These are phyloP conservation scores for Cephalophus harveyi DNA, from an alignment of 2,113 vertebrate species.

Conservation along the genomic window DNA sequence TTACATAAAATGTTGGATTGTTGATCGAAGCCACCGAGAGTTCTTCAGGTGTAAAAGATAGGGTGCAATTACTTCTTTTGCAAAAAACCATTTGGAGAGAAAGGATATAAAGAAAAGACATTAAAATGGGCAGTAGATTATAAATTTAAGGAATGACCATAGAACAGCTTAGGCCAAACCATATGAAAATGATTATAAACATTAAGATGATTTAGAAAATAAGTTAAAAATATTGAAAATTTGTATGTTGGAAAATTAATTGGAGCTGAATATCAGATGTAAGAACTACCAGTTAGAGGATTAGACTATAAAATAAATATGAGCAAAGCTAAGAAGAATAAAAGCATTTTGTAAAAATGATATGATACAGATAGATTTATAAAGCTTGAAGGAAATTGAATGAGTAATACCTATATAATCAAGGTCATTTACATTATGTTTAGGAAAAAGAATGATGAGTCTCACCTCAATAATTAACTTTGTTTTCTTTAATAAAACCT, in stretches of 20 bases:
- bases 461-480: conserved; percentile 44
- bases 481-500: conserved; percentile 30
- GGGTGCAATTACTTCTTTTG: conserved; percentile 1
- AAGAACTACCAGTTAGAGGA: neutral
- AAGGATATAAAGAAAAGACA: neutral
- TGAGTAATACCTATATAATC: neutral
- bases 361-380: neutral
- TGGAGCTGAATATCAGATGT: neutral
- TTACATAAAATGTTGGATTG: conserved; percentile 30
- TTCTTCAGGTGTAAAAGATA: conserved; percentile 10
- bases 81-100: neutral
- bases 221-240: neutral
- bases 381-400: neutral
- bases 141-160: neutral
- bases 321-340: neutral
- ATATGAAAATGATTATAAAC: neutral
- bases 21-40: conserved; percentile 1
- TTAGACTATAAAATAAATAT: neutral
- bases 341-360: neutral
- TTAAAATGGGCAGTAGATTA: neutral
- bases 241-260: conserved; percentile 18
- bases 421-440: neutral
- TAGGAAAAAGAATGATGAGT: conserved; percentile 46
- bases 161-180: neutral
- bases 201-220: neutral